Base-by-base conservation (phyloP, 2,113 vertebrate species). In the Xiphias gladius region DNA sequence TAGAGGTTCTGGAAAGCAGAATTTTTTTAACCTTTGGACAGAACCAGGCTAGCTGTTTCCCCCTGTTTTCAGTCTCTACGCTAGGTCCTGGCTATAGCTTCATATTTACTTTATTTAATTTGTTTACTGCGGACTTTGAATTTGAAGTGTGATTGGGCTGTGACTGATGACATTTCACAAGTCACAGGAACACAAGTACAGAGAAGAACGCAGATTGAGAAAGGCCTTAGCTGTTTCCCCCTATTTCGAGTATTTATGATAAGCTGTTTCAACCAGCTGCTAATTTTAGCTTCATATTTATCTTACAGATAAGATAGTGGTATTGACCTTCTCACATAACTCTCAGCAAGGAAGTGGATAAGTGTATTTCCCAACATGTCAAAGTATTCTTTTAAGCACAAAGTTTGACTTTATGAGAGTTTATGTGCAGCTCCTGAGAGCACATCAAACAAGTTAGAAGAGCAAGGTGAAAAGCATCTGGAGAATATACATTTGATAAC, bases 391-490 rank as follows among this genome's bases (percentile, higher is more conserved):
- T 74, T 70, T 22, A 69, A 50, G 50, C 46, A 26, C 28, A 24
- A 70, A 69, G 76, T 86, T 80, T 41, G 46, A 77, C 80, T 83
- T 43, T n/a, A 11, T 24, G 37, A 58, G 73, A 80, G 67, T 78
- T 83, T 52, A 46, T 20, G 13, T 30, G 58, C 69, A 19, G 30
- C 26, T 61, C 39, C 28, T 46, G 12, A 39, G 7, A 79, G 62
- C 50, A 37, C 41, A 52, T 81, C 58, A 72, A 76, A 83, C 24
- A 67, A 43, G 72, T 70, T n/a, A 5, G 50, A 73, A 54, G 13
- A 26, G 50, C 19, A 22, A 39, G 4, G 69, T 35, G 28, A 46
- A 43, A 48, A 61, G 46, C 66, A 54, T 58, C 76, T n/a, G 35
- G 54, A 78, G 69, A 68, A 59, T 6, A 77, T 58, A 8, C 0